Conservation (phyloP, 2,888 invertebrate genomes). For the Aricia artaxerxes region DNA sequence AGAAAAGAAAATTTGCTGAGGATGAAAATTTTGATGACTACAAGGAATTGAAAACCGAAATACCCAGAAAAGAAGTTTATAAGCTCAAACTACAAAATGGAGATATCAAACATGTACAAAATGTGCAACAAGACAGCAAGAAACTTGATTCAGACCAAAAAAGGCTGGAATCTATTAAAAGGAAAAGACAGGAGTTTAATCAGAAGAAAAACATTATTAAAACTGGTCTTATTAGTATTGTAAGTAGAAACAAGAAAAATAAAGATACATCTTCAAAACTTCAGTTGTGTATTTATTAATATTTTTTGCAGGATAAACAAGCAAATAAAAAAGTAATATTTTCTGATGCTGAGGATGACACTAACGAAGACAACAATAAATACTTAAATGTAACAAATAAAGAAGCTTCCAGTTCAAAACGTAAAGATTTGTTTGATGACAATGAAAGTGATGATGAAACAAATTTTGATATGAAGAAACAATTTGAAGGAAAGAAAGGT, state of each 20-base stretch:
- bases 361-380: conserved; percentile 33
- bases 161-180: conserved; percentile 83
- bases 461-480: conserved; percentile 83
- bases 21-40: conserved; percentile 36
- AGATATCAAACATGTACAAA: conserved; percentile 30
- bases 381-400: conserved; percentile 31
- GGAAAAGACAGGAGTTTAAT: conserved; percentile 83
- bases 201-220: conserved; percentile 84
- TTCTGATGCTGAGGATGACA: conserved; percentile 70
- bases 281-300: conserved; percentile 6
- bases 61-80: conserved; percentile 35
- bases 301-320: conserved; percentile 68
- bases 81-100: conserved; percentile 17
- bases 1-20: conserved; percentile 65
- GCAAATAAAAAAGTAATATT: conserved; percentile 83
- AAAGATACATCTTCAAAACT: background rate
- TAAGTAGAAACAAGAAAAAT: conserved; percentile 57
- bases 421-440: conserved; percentile 70
- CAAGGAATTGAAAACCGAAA: conserved; percentile 37
- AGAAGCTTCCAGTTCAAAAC: conserved; percentile 37
- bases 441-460: conserved; percentile 77
- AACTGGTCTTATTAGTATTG: conserved; percentile 82
- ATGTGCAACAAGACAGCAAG: conserved; percentile 36
- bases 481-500: conserved; percentile 84
- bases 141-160: conserved; percentile 61